These are phyloP conservation scores for Perca schrenkii DNA, from an alignment of 2,113 vertebrate species.

Conservation along the genomic window DNA sequence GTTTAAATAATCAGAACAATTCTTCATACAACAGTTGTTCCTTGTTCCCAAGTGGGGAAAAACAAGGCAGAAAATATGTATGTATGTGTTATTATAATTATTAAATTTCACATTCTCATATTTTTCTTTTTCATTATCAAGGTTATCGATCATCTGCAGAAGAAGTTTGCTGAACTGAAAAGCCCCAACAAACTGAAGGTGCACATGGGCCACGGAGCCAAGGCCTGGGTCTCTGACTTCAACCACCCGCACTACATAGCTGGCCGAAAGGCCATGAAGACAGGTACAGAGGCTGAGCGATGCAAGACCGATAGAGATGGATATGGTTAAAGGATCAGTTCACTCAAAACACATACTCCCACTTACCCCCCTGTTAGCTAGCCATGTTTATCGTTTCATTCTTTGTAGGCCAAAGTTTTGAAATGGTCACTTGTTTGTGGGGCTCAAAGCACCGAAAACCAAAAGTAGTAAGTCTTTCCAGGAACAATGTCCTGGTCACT, in stretches of 20 bases:
- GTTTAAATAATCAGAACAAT: too few species aligned
- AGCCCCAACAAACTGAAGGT: constrained; percentile 94
- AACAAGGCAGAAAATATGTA: too few species aligned
- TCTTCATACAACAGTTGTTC: too few species aligned
- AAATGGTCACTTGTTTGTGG: background rate
- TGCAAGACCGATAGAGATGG: background rate
- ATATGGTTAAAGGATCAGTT: background rate
- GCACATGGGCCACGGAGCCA: constrained; percentile 90
- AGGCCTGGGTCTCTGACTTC: constrained; percentile 97
- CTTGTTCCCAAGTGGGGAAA: too few species aligned
- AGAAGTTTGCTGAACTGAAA: constrained; percentile 88
- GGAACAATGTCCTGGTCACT: too few species aligned
- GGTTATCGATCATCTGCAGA: constrained; percentile 88
- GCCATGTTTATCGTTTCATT: background rate
- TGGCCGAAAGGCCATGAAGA: constrained; percentile 93
- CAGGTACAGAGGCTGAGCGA: constrained; percentile 81
- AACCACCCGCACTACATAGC: constrained; percentile 97
- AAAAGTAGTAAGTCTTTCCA: background rate
- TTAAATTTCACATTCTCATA: background rate
- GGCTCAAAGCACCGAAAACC: background rate
- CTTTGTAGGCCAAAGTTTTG: background rate
- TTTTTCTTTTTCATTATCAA: constrained; percentile 48
- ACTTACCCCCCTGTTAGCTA: background rate
- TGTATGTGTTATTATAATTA: too few species aligned
- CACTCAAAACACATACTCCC: background rate